Evolutionary conservation across 2,113 vertebrate species (phyloP).

Genomic region (Lipophrys pholis): DNA sequence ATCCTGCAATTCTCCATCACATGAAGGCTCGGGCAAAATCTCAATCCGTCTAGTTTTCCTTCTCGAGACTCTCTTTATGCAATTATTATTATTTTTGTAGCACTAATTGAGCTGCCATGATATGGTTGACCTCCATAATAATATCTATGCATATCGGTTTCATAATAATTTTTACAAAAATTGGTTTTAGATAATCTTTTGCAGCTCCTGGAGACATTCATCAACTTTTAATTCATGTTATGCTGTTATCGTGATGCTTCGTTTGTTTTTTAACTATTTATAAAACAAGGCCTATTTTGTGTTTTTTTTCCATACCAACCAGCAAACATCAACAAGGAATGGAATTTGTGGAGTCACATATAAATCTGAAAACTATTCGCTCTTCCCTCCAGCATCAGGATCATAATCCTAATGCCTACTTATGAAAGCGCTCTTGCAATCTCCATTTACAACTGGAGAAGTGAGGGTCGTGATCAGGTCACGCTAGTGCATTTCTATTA

Average conservation of each 20-base stretch:
- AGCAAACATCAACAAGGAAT: slow-evolving; percentile 39
- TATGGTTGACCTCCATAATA: not conserved
- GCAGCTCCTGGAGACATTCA: slow-evolving; percentile 5
- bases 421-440: slow-evolving; percentile 52
- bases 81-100: not conserved
- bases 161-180: not conserved
- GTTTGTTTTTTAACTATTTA: slow-evolving; percentile 1
- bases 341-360: slow-evolving; percentile 57
- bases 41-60: slow-evolving; percentile 27
- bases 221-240: slow-evolving; percentile 2
- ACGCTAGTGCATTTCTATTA: slow-evolving; percentile 9
- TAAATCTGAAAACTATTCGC: slow-evolving; percentile 70
- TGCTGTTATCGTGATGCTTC: slow-evolving; percentile 25
- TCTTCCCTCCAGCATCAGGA: slow-evolving; percentile 64
- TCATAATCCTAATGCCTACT: slow-evolving; percentile 74
- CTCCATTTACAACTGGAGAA: slow-evolving; percentile 46
- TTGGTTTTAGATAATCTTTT: slow-evolving; percentile 8
- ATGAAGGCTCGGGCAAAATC: slow-evolving; percentile 17
- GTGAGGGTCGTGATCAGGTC: slow-evolving; percentile 31
- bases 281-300: slow-evolving; percentile 47
- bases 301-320: slow-evolving; percentile 15
- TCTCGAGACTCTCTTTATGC: not conserved
- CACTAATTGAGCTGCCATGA: not conserved
- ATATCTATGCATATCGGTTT: slow-evolving; percentile 4
- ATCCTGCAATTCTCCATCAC: slow-evolving; percentile 25